Evolutionary conservation across 30 jellyfish, hydroid and myxozoan species (phyloP).

Genomic region (Catostylus mosaicus): DNA sequence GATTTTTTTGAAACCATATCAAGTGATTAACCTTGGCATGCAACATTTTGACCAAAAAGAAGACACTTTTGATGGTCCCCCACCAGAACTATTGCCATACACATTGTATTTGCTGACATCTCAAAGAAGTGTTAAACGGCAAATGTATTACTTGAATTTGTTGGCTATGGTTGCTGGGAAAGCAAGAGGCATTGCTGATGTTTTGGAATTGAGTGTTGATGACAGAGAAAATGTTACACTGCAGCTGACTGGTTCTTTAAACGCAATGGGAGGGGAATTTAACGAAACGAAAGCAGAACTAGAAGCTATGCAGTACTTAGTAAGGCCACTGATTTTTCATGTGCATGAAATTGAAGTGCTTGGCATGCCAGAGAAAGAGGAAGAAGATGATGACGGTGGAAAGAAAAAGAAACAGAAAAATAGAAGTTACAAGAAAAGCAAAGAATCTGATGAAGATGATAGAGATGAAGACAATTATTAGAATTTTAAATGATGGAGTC

Average conservation of each 20-base stretch:
- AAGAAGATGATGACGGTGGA: conserved; percentile 10
- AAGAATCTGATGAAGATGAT: neutral
- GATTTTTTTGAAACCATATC: conserved; percentile 40
- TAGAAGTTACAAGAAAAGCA: neutral
- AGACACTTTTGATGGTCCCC: conserved; percentile 46
- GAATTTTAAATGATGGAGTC: no score
- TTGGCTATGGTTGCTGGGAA: conserved; percentile 55
- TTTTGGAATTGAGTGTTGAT: conserved; percentile 48
- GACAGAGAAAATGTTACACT: conserved; percentile 70
- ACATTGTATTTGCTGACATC: conserved; percentile 50
- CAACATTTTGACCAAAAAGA: conserved; percentile 38
- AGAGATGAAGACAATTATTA: conserved; percentile 5
- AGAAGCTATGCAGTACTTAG: conserved; percentile 51
- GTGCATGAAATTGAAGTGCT: conserved; percentile 38
- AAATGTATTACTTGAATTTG: conserved; percentile 41
- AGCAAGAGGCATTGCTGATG: conserved; percentile 39
- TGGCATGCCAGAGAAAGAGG: conserved; percentile 60
- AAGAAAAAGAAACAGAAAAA: conserved; percentile 16
- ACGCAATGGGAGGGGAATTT: conserved; percentile 22
- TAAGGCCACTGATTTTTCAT: conserved; percentile 50
- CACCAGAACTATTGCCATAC: conserved; percentile 46
- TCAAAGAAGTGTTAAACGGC: conserved; percentile 64
- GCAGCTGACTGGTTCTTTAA: conserved; percentile 19
- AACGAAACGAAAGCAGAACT: conserved; percentile 27
- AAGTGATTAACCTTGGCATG: conserved; percentile 40